phyloP scores from a whole-genome alignment of 2,797 vertebrate species.

The Acipenser oxyrinchus region DNA sequence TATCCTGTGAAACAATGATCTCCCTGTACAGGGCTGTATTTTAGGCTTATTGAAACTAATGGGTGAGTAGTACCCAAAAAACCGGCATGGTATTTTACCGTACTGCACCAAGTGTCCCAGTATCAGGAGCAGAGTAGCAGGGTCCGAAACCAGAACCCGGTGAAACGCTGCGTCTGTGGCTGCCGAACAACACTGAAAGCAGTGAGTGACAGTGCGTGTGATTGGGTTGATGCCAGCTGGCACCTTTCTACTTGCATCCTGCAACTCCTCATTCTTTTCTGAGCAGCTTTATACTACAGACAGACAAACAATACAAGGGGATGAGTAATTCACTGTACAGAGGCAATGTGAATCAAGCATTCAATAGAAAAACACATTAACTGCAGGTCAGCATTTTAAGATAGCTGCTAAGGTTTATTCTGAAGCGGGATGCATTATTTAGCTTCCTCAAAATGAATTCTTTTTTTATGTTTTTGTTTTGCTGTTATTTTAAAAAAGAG shows the following conservation, averaged over 20 bases:
- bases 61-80: too few species aligned
- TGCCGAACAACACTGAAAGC: constrained; percentile 21
- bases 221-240: constrained; percentile 25
- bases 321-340: neutral
- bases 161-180: constrained; percentile 49
- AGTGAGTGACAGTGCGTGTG: constrained; percentile 26
- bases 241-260: constrained; percentile 24
- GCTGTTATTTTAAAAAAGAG: too few species aligned
- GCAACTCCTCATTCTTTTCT: neutral
- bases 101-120: too few species aligned
- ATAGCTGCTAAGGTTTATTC: constrained; percentile 3
- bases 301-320: constrained; percentile 37
- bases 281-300: constrained; percentile 17
- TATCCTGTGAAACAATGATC: too few species aligned
- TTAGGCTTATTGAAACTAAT: too few species aligned
- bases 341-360: constrained; percentile 12
- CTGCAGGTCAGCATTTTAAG: neutral
- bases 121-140: constrained; percentile 25
- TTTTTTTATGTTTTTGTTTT: too few species aligned
- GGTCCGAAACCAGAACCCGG: constrained; percentile 32
- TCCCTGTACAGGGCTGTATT: too few species aligned
- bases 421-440: constrained; percentile 1
- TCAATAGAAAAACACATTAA: constrained; percentile 29
- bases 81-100: too few species aligned
- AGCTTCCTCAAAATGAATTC: too few species aligned